Evolutionary conservation across 2,113 vertebrate species (phyloP).

Genomic region (Gallinago paraguaiae): DNA sequence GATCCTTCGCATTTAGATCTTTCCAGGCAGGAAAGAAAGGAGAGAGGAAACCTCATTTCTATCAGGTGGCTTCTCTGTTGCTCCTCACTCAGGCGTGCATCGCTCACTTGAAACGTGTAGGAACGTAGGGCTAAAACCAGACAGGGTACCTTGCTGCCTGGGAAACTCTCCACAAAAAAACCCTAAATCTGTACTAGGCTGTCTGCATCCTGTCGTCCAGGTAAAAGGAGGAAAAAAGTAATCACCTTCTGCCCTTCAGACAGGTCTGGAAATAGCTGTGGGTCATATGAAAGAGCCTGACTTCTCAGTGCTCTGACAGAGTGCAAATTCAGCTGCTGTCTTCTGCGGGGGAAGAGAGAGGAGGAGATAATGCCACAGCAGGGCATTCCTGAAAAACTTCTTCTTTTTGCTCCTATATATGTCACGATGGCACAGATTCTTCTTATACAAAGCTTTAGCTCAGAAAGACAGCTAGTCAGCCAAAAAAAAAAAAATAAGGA

Average conservation of each 20-base stretch:
- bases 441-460: neutral
- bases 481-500: neutral
- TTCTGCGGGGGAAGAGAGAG: neutral
- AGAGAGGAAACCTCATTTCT: neutral
- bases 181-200: neutral
- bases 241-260: neutral
- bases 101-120: neutral
- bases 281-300: neutral
- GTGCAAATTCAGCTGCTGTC: slow-evolving; percentile 44
- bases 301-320: neutral
- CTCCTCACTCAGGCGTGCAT: neutral
- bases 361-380: slow-evolving; percentile 32
- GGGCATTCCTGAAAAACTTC: neutral
- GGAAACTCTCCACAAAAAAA: neutral
- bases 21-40: neutral
- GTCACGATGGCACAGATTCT: neutral
- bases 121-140: neutral
- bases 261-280: neutral
- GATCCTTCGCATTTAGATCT: neutral
- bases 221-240: neutral
- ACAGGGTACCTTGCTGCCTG: neutral
- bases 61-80: neutral
- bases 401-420: neutral
- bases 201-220: neutral
- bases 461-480: neutral